Percentiles rank a stretch among this genome's conserved stretches.
Evolutionary conservation across 2,888 invertebrate genomes (phyloP).

Genomic region (Tachystola acroxantha): DNA sequence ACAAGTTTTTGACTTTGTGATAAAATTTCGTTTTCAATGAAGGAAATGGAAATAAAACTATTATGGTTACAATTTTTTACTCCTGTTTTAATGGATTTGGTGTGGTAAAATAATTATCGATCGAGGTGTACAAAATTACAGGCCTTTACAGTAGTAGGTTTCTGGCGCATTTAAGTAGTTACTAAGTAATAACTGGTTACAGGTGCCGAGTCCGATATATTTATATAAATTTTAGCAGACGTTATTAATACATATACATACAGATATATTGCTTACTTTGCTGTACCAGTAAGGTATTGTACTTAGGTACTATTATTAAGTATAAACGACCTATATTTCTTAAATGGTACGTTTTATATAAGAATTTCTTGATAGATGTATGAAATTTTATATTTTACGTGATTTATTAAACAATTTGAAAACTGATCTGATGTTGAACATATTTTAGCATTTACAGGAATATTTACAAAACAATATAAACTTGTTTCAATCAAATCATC

Average conservation of each 20-base stretch:
- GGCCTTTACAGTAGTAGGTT: slow-evolving; percentile 62
- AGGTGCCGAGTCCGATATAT: slow-evolving; percentile 48
- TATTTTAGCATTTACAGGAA: neutral
- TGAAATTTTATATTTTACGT: neutral
- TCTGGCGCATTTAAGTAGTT: slow-evolving; percentile 48
- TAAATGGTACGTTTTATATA: slow-evolving; percentile 45
- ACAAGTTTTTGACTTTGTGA: no score
- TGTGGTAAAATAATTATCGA: slow-evolving; percentile 68
- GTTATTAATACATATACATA: slow-evolving; percentile 39
- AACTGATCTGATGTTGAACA: neutral
- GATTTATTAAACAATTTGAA: neutral
- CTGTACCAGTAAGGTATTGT: slow-evolving; percentile 52
- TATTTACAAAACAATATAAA: neutral
- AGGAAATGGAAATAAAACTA: slow-evolving; percentile 37
- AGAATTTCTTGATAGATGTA: slow-evolving; percentile 30
- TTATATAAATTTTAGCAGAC: slow-evolving; percentile 45
- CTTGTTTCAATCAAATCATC: no score
- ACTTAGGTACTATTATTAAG: slow-evolving; percentile 35
- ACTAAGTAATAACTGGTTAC: slow-evolving; percentile 38
- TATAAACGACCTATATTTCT: slow-evolving; percentile 39
- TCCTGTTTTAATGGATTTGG: slow-evolving; percentile 66
- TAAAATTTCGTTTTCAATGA: neutral
- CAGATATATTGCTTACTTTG: slow-evolving; percentile 58
- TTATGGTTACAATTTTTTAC: slow-evolving; percentile 38
- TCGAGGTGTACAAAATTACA: slow-evolving; percentile 74